phyloP scores from a whole-genome alignment of 2,797 vertebrate genomes.

The Emys orbicularis region DNA sequence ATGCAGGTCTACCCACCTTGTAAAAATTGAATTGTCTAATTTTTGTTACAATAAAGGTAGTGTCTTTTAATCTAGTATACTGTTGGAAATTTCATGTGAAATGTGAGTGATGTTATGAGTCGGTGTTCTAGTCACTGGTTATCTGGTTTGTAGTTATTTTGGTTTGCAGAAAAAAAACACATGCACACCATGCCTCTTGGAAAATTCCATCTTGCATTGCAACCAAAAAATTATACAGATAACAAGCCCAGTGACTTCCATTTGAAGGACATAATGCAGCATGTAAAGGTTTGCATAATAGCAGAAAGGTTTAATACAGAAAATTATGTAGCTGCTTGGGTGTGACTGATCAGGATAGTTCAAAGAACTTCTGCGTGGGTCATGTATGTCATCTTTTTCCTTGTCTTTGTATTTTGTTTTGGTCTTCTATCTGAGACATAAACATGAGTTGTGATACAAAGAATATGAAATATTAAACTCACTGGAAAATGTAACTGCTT shows the following conservation, averaged over 20 bases:
- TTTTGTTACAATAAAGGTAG: background rate
- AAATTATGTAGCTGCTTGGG: background rate
- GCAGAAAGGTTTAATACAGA: background rate
- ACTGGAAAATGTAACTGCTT: background rate
- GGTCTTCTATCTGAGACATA: background rate
- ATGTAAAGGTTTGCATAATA: background rate
- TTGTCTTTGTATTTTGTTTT: background rate
- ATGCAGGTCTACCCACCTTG: accelerated
- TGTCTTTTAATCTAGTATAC: background rate
- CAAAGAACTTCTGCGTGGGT: background rate
- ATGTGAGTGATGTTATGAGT: background rate
- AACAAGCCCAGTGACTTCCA: background rate
- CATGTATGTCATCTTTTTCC: background rate
- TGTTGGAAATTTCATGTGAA: background rate
- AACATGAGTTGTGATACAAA: background rate
- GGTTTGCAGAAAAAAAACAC: background rate
- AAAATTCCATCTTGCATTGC: background rate
- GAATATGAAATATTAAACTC: background rate
- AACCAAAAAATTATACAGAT: background rate
- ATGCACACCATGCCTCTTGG: background rate
- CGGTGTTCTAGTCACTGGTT: background rate
- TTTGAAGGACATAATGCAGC: background rate
- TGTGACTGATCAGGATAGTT: background rate
- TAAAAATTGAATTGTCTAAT: background rate
- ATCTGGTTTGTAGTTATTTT: background rate